phyloP scores from a whole-genome alignment of 2,888 invertebrate genomes.

The Nemotelus pantherinus region DNA sequence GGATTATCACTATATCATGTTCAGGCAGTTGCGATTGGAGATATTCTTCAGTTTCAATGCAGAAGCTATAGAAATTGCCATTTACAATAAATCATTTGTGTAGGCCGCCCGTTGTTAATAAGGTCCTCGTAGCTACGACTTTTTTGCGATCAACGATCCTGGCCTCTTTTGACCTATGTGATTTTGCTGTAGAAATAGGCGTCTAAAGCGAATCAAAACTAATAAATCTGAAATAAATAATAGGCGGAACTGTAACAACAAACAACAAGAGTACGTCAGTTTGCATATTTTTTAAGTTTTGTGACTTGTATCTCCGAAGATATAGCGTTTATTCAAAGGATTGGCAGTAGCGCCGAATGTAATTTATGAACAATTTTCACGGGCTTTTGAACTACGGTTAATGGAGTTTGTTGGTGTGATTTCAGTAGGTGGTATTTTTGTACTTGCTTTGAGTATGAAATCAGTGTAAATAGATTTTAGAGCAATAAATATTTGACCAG shows the following conservation, averaged over 20 bases:
- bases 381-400: too few species aligned
- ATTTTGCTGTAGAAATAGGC: background rate
- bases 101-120: constrained; percentile 23
- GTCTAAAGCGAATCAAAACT: constrained; percentile 25
- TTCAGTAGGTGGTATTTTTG: too few species aligned
- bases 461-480: too few species aligned
- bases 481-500: too few species aligned
- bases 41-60: background rate
- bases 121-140: background rate
- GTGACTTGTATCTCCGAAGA: too few species aligned
- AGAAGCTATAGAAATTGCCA: background rate
- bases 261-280: too few species aligned
- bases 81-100: constrained; percentile 9
- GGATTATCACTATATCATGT: constrained; percentile 15
- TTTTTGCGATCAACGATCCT: constrained; percentile 21
- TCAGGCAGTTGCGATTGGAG: background rate
- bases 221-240: constrained; percentile 39
- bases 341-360: too few species aligned
- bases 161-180: constrained; percentile 24
- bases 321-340: too few species aligned
- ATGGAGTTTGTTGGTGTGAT: too few species aligned
- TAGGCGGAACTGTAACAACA: background rate
- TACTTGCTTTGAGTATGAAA: too few species aligned
- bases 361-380: too few species aligned
- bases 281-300: too few species aligned